Evolutionary conservation across 2,113 vertebrate species (phyloP).

Genomic region (Limnothrissa miodon): DNA sequence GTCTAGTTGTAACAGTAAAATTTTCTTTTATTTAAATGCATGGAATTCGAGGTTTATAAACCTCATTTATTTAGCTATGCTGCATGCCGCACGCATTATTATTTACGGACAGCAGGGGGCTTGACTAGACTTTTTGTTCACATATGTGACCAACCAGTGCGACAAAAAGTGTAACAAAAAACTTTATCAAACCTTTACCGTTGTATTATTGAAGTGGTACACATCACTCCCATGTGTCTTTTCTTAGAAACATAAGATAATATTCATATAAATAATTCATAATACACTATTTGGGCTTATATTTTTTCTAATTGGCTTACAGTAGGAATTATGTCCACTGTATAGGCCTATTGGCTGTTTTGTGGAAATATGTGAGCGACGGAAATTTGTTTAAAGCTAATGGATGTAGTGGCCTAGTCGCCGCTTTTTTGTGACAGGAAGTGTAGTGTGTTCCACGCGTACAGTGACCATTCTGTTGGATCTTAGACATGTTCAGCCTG

Average conservation of each 20-base stretch:
- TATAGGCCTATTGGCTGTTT: neutral
- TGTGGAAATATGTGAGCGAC: neutral
- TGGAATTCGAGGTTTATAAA: no score
- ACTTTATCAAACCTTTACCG: neutral
- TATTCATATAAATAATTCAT: neutral
- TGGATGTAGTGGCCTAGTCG: constrained; percentile 21
- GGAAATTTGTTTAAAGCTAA: neutral
- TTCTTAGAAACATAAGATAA: neutral
- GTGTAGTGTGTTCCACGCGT: constrained; percentile 45
- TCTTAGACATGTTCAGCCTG: constrained; percentile 64
- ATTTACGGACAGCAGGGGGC: neutral
- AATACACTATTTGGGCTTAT: no score
- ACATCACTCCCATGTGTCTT: neutral
- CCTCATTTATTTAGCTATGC: no score
- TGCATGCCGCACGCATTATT: neutral
- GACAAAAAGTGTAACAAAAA: neutral
- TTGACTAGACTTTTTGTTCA: neutral
- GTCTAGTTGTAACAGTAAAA: no score
- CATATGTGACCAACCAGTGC: neutral
- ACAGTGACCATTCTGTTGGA: constrained; percentile 61
- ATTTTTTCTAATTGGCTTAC: neutral
- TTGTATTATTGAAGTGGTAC: neutral
- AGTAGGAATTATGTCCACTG: neutral
- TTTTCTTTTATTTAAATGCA: no score
- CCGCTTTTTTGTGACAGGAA: constrained; percentile 43